These are phyloP conservation scores for Aramus guarauna DNA, from an alignment of 2,113 vertebrate species.

Conservation along the genomic window DNA sequence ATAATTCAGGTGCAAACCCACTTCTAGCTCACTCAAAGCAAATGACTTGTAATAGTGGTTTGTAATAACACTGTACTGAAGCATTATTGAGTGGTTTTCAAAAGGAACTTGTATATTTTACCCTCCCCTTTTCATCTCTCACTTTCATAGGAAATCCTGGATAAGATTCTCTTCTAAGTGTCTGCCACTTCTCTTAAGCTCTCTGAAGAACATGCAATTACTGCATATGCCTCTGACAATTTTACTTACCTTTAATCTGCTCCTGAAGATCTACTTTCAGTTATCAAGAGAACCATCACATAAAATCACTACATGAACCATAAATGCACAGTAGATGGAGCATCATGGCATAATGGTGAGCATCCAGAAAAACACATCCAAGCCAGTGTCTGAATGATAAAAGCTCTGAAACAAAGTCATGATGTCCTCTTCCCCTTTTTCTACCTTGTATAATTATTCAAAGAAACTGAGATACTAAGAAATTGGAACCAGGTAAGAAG, in stretches of 20 bases:
- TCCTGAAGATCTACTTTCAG: neutral
- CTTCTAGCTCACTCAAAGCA: neutral
- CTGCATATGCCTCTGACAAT: neutral
- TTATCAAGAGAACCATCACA: neutral
- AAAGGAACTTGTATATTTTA: neutral
- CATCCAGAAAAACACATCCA: neutral
- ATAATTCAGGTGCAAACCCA: neutral
- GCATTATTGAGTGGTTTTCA: neutral
- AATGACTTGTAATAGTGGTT: neutral
- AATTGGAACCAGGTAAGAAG: neutral
- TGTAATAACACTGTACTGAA: neutral
- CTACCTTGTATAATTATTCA: neutral
- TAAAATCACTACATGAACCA: neutral
- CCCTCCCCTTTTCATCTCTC: neutral
- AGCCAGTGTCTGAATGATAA: neutral
- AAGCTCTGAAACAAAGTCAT: neutral
- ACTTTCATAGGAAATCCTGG: neutral
- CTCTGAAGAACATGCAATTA: neutral
- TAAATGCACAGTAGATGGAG: neutral
- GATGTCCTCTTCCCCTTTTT: neutral
- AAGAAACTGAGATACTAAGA: neutral
- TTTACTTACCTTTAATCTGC: neutral
- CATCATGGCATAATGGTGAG: neutral
- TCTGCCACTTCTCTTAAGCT: neutral
- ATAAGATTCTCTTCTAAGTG: neutral